These are phyloP conservation scores for Phalera bucephala DNA, from an alignment of 2,888 invertebrate genomes.

Conservation along the genomic window DNA sequence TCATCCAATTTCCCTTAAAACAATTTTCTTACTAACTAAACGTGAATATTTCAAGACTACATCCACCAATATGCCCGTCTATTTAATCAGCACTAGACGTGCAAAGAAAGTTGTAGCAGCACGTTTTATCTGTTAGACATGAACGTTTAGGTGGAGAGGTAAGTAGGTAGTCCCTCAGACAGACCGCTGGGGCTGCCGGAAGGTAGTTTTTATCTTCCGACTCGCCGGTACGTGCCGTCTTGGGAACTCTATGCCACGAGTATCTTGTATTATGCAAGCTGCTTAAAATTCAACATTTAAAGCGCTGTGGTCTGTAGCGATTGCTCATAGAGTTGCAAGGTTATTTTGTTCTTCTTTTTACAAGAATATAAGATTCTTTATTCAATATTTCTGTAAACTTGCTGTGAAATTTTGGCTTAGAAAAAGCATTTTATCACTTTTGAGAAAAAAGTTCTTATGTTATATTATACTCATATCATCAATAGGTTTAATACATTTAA, in stretches of 20 bases:
- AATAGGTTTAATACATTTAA: too few species aligned
- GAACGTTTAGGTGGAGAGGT: constrained; percentile 29
- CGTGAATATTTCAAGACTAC: too few species aligned
- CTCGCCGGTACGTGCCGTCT: constrained; percentile 34
- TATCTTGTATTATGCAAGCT: constrained; percentile 38
- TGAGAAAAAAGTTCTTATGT: too few species aligned
- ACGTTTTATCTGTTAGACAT: constrained; percentile 35
- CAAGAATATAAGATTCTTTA: too few species aligned
- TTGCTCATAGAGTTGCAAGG: too few species aligned
- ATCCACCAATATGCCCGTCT: constrained; percentile 4
- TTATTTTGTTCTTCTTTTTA: constrained; percentile 18
- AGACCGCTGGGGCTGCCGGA: constrained; percentile 42
- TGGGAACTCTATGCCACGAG: constrained; percentile 24
- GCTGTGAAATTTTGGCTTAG: too few species aligned
- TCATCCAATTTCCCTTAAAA: too few species aligned
- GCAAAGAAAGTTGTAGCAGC: constrained; percentile 26
- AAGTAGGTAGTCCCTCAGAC: constrained; percentile 10
- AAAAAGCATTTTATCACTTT: too few species aligned
- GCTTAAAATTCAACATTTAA: constrained; percentile 28
- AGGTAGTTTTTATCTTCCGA: constrained; percentile 55
- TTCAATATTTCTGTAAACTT: too few species aligned
- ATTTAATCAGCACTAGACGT: constrained; percentile 28
- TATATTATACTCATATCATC: too few species aligned
- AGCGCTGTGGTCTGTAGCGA: neutral
- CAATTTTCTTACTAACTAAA: too few species aligned